Base-by-base conservation (phyloP, 2,113 vertebrate species). In the Tenrec ecaudatus region DNA sequence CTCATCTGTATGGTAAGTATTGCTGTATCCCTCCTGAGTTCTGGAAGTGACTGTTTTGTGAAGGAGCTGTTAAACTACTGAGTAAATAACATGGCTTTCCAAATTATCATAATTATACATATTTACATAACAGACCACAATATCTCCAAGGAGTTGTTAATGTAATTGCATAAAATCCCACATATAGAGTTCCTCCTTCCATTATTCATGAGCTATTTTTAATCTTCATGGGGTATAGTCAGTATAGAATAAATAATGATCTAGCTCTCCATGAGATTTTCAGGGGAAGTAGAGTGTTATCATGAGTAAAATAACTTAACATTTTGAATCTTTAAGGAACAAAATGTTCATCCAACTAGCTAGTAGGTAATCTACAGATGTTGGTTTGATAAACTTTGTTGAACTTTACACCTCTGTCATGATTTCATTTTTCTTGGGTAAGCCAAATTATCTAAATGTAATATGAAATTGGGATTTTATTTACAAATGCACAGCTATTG, bases 71-170 rank as follows among this genome's bases (percentile, higher is more conserved):
- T 92, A 93, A 79, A 96, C 27, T 77, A 77, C 89, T 79, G 64
- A 91, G 86, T 96, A 91, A 95, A 95, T 95, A 94, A 86, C 82
- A 93, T 68, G 36, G 57, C 31, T 90, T 97, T 96, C 60, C 57
- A 92, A 96, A 97, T 91, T 75, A 92, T 89, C 86, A 69, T 89
- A 89, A 73, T 96, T 93, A 92, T 2, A 94, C 62, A 95, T 79
- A 93, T 95, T 96, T 96, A 91, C 4, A 16, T 57, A 96, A 88
- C 57, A 96, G 31, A 90, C n/a, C 71, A 96, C 11, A 94, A 20
- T 75, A 89, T 60, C 89, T 96, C 79, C 80, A 97, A 95, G 75
- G 82, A 96, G 66, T 76, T 88, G 8, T 93, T 96, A 47, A 0
- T 73, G 53, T 93, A 96, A 95, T 96, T 96, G 43, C 89, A 75